Evolutionary conservation across 2,888 invertebrate genomes (phyloP), one percentile per base, ranked within the genome.

Genomic region (Acrobasis suavella): DNA sequence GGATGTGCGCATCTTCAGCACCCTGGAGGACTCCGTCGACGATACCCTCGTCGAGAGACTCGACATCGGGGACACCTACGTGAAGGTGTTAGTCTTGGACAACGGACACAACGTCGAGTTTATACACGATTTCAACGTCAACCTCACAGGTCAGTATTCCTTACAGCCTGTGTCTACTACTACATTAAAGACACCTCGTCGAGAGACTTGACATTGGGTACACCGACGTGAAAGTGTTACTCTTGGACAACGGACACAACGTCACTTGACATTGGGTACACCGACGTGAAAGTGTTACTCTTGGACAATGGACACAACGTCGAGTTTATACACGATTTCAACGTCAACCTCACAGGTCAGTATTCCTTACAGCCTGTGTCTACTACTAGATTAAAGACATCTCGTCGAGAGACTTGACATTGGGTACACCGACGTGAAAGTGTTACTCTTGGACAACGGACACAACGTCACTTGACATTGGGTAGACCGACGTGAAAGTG

Each of bases 321-420:
- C 62, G 94, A 96, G 68, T 98, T 98, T 80, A 95, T 98, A 73
- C 98, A 99, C 77, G 98, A 99, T 87, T 99, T 99, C 83, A 95
- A 95, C 70, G 94, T 94, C 72, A 96, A 96, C 72, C 86, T 93
- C 61, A 94, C 95, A 46, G 95, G 95, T 77, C 56, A 81, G 81
- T 69, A 0, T 3, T 12, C 46, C n/a, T 14, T 46, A 14, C n/a
- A 14, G 12, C 12, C 2, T 46, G n/a, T 46, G 46, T n/a, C 5
- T n/a, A 14, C 46, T 32, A 7, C 32, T 32, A 5, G 22, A 22
- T 5, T 22, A 3, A 22, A 7, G 85, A 89, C 67, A 94, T 93
- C 95, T 98, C 79, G 95, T 95, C 64, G 97, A 98, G 86, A 94
- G 96, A 69, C 94, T 98, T 74, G 97, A 98, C 78, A 94, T 98